A percentile compares a stretch with the other conserved stretches of the same genome.
Conservation (phyloP, 2,888 invertebrate species). For the Megastigmus dorsalis region DNA sequence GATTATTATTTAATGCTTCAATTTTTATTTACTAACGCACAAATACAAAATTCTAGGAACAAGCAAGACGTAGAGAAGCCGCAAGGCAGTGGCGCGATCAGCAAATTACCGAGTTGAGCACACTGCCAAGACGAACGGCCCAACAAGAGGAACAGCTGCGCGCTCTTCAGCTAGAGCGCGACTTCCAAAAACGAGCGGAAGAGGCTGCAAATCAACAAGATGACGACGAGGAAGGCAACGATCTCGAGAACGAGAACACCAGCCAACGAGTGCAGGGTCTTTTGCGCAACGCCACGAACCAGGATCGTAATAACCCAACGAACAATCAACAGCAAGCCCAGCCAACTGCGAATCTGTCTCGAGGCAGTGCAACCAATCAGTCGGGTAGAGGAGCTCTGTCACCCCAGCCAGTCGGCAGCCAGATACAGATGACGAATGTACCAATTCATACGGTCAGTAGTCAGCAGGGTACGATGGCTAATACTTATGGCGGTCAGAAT, state of each 20-base stretch:
- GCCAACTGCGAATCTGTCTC: constrained; percentile 61
- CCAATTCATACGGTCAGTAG: constrained; percentile 68
- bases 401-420: constrained; percentile 71
- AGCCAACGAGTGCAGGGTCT: constrained; percentile 76
- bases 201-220: constrained; percentile 84
- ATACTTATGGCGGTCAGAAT: constrained; percentile 60
- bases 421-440: constrained; percentile 68
- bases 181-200: constrained; percentile 93
- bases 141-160: constrained; percentile 92
- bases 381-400: constrained; percentile 65
- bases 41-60: constrained; percentile 74
- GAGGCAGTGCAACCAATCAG: constrained; percentile 64
- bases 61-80: constrained; percentile 84
- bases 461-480: constrained; percentile 60
- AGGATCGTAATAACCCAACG: constrained; percentile 63
- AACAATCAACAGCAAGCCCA: constrained; percentile 57
- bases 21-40: not conserved
- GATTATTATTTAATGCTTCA: not conserved
- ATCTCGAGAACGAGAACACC: constrained; percentile 73
- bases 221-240: constrained; percentile 77
- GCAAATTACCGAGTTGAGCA: constrained; percentile 87
- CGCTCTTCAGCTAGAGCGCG: constrained; percentile 92
- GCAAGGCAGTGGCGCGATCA: constrained; percentile 88
- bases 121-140: constrained; percentile 81
- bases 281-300: constrained; percentile 73